A percentile compares a stretch with the other conserved stretches of the same genome.
phyloP scores from a whole-genome alignment of 2,888 invertebrate species.

The Spodoptera picta region DNA sequence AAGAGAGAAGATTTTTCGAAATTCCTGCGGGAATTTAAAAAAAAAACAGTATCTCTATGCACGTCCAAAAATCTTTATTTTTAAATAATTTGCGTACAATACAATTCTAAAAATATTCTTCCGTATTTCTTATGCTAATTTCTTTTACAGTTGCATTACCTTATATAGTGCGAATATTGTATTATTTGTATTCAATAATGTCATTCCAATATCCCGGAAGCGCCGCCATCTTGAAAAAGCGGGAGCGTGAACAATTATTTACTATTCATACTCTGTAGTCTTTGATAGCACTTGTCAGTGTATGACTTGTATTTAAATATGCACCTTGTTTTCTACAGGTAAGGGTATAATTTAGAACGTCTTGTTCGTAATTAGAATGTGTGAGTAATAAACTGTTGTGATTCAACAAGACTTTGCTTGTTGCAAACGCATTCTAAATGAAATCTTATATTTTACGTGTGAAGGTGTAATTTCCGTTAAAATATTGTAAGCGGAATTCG shows the following conservation, averaged over 20 bases:
- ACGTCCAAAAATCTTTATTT: too few relatives aligned
- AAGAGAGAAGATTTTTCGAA: neutral
- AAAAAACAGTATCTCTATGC: too few relatives aligned
- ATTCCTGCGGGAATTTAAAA: too few relatives aligned
- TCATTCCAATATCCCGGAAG: slow-evolving; percentile 61
- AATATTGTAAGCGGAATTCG: slow-evolving; percentile 25
- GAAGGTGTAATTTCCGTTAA: slow-evolving; percentile 26
- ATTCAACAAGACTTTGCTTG: slow-evolving; percentile 25
- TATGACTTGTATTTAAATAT: slow-evolving; percentile 15
- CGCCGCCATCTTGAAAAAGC: slow-evolving; percentile 50
- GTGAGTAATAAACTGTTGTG: slow-evolving; percentile 43
- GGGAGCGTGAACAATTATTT: slow-evolving; percentile 56
- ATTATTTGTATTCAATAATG: slow-evolving; percentile 53
- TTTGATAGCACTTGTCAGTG: slow-evolving; percentile 42
- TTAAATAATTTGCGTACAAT: too few relatives aligned
- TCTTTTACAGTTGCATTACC: slow-evolving; percentile 46
- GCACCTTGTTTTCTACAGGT: slow-evolving; percentile 1
- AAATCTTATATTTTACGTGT: slow-evolving; percentile 10
- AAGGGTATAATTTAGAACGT: slow-evolving; percentile 33
- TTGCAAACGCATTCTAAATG: slow-evolving; percentile 22
- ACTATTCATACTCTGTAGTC: slow-evolving; percentile 56
- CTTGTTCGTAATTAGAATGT: slow-evolving; percentile 37
- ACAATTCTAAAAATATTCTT: neutral
- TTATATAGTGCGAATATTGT: slow-evolving; percentile 48
- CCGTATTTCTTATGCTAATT: slow-evolving; percentile 35